Percentiles rank a stretch among this genome's conserved stretches.
Conservation (phyloP, 2,113 vertebrate species). For the Struthidea cinerea region DNA sequence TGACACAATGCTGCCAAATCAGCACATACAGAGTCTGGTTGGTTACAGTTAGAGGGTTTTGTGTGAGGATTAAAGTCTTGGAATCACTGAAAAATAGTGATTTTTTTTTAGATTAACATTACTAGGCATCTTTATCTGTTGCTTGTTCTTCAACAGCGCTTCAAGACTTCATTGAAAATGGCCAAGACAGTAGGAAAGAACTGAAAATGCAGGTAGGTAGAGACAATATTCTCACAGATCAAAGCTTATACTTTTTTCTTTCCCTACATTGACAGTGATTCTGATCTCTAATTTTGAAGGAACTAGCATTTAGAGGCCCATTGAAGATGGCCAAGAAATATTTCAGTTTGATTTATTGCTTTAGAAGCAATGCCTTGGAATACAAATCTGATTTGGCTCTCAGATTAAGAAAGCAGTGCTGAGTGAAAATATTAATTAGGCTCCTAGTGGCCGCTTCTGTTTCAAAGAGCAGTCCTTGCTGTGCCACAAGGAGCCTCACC, state of each 20-base stretch:
- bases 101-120: not conserved
- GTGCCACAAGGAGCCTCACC: not conserved
- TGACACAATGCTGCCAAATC: not conserved
- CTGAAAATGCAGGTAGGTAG: not conserved
- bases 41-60: not conserved
- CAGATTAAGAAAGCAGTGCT: not conserved
- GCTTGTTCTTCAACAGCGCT: not conserved
- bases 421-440: not conserved
- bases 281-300: not conserved
- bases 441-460: not conserved
- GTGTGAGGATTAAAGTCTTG: not conserved
- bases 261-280: not conserved
- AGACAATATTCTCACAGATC: not conserved
- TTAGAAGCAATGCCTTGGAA: not conserved
- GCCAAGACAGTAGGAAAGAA: not conserved
- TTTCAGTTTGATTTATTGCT: not conserved
- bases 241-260: not conserved
- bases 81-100: not conserved
- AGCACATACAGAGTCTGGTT: not conserved
- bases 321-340: not conserved
- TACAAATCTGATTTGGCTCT: not conserved
- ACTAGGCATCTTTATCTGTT: not conserved
- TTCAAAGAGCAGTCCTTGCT: not conserved
- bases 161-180: not conserved
- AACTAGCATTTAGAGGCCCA: not conserved